phyloP scores from a whole-genome alignment of 2,797 vertebrate species.

The Argentina silus region DNA sequence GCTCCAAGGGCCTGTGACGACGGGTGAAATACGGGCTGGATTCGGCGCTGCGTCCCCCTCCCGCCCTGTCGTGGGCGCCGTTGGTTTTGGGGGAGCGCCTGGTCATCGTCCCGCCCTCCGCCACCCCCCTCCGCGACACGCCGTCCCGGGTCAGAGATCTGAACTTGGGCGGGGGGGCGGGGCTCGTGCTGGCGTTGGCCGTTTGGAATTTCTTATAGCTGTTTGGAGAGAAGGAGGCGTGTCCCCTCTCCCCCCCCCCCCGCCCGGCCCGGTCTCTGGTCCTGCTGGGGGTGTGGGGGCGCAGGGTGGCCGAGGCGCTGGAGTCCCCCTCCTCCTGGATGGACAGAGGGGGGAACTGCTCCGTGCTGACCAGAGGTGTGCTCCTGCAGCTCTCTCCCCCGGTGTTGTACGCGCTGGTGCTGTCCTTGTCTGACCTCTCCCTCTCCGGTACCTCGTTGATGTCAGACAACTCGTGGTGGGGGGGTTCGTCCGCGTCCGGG shows the following conservation, averaged over 20 bases:
- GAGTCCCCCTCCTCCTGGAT: slow-evolving; percentile 65
- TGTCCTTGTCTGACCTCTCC: slow-evolving; percentile 85
- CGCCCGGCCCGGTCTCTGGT: slow-evolving; percentile 51
- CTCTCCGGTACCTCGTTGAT: slow-evolving; percentile 87
- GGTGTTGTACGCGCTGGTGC: slow-evolving; percentile 88
- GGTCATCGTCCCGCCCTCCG: slow-evolving; percentile 48
- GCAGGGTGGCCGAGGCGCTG: slow-evolving; percentile 62
- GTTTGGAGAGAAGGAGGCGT: slow-evolving; percentile 62
- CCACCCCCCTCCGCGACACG: slow-evolving; percentile 52
- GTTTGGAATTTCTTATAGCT: slow-evolving; percentile 58
- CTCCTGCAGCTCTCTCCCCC: slow-evolving; percentile 89
- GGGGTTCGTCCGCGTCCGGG: slow-evolving; percentile 51
- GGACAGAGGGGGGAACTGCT: slow-evolving; percentile 64
- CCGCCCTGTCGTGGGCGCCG: slow-evolving; percentile 33
- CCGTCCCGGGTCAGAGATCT: slow-evolving; percentile 75
- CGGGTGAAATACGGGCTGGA: slow-evolving; percentile 79
- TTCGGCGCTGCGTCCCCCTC: slow-evolving; percentile 76
- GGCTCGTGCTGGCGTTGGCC: slow-evolving; percentile 53
- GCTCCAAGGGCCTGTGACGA: slow-evolving; percentile 63
- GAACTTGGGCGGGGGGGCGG: slow-evolving; percentile 61
- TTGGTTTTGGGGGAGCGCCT: slow-evolving; percentile 55
- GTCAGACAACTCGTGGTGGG: slow-evolving; percentile 80
- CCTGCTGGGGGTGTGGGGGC: slow-evolving; percentile 60
- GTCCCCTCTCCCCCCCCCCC: slow-evolving; percentile 42
- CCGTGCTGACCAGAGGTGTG: slow-evolving; percentile 77